phyloP scores from a whole-genome alignment of 2,888 invertebrate genomes.

The Pristionchus fissidentatus region DNA sequence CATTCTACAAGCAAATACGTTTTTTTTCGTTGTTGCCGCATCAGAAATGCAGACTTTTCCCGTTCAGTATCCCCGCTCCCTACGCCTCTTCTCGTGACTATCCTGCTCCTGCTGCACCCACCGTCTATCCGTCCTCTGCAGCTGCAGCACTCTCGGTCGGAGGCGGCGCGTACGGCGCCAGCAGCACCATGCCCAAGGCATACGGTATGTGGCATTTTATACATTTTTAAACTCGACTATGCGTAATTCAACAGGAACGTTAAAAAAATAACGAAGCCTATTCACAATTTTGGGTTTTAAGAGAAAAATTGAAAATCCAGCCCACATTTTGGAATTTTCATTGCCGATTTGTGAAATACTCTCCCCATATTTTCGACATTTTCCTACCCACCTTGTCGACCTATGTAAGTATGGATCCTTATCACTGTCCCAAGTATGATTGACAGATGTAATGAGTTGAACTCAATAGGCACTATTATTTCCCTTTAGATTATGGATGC shows the following conservation, averaged over 20 bases:
- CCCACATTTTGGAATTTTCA: too few species aligned
- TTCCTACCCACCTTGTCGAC: too few species aligned
- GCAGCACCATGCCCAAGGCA: slow-evolving; percentile 31
- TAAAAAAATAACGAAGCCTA: too few species aligned
- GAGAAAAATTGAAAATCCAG: too few species aligned
- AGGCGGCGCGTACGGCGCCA: not conserved
- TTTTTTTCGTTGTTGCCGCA: not conserved
- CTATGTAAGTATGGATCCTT: too few species aligned
- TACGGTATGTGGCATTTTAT: not conserved
- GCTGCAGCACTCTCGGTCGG: not conserved
- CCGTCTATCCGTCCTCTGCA: slow-evolving; percentile 24
- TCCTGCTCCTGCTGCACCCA: not conserved
- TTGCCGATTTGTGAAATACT: too few species aligned
- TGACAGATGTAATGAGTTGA: not conserved
- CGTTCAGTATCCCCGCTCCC: not conserved
- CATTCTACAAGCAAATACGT: not conserved
- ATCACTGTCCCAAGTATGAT: not conserved
- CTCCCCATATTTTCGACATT: too few species aligned
- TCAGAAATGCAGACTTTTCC: not conserved
- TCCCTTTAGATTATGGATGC: too few species aligned
- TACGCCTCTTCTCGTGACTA: not conserved
- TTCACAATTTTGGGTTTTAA: too few species aligned
- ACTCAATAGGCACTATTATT: not conserved
- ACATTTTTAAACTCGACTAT: not conserved
- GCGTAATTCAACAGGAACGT: too few species aligned